Base-by-base conservation (phyloP, 2,113 vertebrate species). In the Actenoides lindsayi region DNA sequence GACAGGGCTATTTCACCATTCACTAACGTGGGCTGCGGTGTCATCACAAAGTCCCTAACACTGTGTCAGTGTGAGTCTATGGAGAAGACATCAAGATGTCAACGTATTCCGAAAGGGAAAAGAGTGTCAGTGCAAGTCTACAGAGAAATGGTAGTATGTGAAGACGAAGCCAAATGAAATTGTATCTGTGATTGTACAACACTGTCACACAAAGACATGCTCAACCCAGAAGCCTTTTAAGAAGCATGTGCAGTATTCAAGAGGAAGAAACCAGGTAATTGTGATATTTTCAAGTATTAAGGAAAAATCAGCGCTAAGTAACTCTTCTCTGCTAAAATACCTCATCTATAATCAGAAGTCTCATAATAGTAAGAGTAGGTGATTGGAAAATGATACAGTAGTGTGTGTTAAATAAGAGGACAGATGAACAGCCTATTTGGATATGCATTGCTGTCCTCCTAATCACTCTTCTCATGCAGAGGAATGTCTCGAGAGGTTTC, bases 1-100 rank as follows among this genome's bases (percentile, higher is more conserved):
- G 96, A 96, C 96, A 96, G 78, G 94, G 67, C 89, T 89, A 94
- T 95, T 96, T 91, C 94, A 59, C 91, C 89, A 79, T 24, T 92
- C 80, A 27, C 69, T 87, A 50, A 79, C 8, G 23, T 89, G 78
- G 93, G 96, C 93, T 94, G 95, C 2, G 78, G 94, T 96, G 96
- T 96, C 96, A 96, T 96, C 96, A 96, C 91, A 85, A 85, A 96
- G 93, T 96, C 94, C 91, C 87, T 59, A 76, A 73, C 94, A 80
- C 74, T 14, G 70, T 96, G 96, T 97, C 96, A 96, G 16, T 67
- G 91, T 41, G 94, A 95, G 94, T 97, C 95, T 68, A 41, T 54
- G 78, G 97, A 92, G 95, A 78, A 91, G 89, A 33, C 87, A 91
- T 97, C 95, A 97, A 86, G 89, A 95, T 93, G 93, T 91, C 95